Evolutionary conservation across 2,113 vertebrate genomes (phyloP).

Genomic region (Microtus richardsoni): DNA sequence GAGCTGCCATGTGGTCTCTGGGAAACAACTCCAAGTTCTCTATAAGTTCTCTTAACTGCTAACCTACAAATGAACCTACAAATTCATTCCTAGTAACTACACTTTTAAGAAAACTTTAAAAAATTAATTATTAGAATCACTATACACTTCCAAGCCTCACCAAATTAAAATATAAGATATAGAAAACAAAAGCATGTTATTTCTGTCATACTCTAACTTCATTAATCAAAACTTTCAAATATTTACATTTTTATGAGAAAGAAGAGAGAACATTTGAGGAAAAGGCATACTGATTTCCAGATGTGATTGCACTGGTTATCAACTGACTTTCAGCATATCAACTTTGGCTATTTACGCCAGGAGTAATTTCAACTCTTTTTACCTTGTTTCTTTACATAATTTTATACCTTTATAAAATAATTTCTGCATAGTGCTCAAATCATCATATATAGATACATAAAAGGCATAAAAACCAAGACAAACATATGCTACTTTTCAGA

Average conservation of each 20-base stretch:
- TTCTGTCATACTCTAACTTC: slow-evolving; percentile 24
- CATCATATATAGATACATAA: not conserved
- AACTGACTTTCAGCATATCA: not conserved
- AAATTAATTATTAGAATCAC: slow-evolving; percentile 1
- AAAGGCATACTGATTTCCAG: not conserved
- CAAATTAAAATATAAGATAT: not conserved
- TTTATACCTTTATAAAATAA: not conserved
- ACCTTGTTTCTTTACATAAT: not conserved
- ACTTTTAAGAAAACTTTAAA: slow-evolving; percentile 36
- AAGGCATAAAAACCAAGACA: not conserved
- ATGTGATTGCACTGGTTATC: no score
- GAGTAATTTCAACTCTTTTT: not conserved
- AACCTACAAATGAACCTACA: not conserved
- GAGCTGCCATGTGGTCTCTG: no score
- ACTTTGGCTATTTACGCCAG: not conserved
- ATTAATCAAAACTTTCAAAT: not conserved
- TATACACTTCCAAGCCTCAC: slow-evolving; percentile 12
- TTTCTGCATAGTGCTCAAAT: not conserved
- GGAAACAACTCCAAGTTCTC: no score
- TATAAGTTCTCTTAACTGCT: not conserved
- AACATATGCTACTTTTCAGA: not conserved
- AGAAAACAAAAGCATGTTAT: not conserved
- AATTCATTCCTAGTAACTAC: not conserved
- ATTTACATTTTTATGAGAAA: not conserved
- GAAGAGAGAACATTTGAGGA: not conserved